A percentile compares a stretch with the other conserved stretches of the same genome.
phyloP scores from a whole-genome alignment of 2,888 invertebrate species.

The Pelosia muscerda region DNA sequence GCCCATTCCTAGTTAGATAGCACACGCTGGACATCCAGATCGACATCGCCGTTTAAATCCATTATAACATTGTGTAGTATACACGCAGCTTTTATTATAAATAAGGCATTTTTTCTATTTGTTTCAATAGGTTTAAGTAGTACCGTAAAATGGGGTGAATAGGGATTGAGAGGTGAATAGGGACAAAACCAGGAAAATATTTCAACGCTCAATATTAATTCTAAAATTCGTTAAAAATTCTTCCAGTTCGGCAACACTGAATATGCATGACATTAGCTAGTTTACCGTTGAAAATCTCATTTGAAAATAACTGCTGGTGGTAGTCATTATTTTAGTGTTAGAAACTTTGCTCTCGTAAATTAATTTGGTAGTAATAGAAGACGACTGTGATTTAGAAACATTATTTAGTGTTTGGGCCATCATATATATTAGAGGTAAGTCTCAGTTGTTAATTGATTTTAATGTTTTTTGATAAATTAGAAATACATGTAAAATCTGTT shows the following conservation, averaged over 20 bases:
- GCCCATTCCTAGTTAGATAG: too few relatives aligned
- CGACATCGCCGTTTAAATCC: slow-evolving; percentile 34
- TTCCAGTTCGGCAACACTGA: slow-evolving; percentile 10
- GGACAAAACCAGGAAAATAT: slow-evolving; percentile 1
- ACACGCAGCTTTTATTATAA: slow-evolving; percentile 39
- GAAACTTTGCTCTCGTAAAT: slow-evolving; percentile 6
- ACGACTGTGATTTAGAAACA: slow-evolving; percentile 9
- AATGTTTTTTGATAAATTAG: slow-evolving; percentile 8
- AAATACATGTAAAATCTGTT: slow-evolving; percentile 18
- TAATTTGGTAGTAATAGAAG: background rate
- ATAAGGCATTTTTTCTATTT: slow-evolving; percentile 37
- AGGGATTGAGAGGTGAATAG: background rate
- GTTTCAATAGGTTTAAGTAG: slow-evolving; percentile 38
- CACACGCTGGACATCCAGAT: slow-evolving; percentile 36
- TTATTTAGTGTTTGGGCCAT: slow-evolving; percentile 21
- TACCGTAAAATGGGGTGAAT: slow-evolving; percentile 8
- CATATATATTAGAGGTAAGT: slow-evolving; percentile 19
- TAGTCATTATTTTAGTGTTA: slow-evolving; percentile 6
- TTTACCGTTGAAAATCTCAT: slow-evolving; percentile 6
- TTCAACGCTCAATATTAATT: slow-evolving; percentile 5
- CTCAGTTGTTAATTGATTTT: slow-evolving; percentile 6
- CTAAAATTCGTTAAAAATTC: slow-evolving; percentile 5
- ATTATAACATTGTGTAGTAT: slow-evolving; percentile 34
- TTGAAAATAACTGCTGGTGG: slow-evolving; percentile 10
- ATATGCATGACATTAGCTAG: slow-evolving; percentile 5